Evolutionary conservation across 2,113 vertebrate species (phyloP).

Genomic region (Lota lota): DNA sequence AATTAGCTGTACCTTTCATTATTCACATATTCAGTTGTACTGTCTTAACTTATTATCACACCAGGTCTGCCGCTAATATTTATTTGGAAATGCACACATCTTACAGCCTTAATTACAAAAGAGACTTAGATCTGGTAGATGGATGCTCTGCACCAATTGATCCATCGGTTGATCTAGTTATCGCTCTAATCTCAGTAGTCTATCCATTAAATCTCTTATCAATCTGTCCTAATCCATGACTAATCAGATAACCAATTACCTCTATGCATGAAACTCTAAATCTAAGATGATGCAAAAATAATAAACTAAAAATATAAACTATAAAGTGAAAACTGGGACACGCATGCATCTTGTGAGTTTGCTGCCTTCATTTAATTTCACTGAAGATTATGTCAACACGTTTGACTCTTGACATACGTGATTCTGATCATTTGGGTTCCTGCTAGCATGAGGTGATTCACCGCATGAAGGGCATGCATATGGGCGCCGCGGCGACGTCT

Average conservation of each 20-base stretch:
- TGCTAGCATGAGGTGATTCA: too few species aligned
- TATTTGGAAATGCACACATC: conserved; percentile 70
- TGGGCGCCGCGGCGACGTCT: too few species aligned
- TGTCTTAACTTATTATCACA: conserved; percentile 75
- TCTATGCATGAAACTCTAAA: conserved; percentile 52
- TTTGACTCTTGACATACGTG: too few species aligned
- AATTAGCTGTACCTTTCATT: conserved; percentile 68
- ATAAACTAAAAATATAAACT: conserved; percentile 18
- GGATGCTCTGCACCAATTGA: conserved; percentile 44
- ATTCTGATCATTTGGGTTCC: too few species aligned
- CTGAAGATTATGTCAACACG: too few species aligned
- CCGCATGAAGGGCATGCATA: too few species aligned
- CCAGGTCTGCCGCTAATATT: conserved; percentile 61
- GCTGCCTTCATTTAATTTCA: too few species aligned
- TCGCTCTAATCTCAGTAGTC: conserved; percentile 65
- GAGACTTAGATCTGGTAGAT: conserved; percentile 50
- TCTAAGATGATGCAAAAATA: conserved; percentile 38
- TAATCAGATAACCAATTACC: conserved; percentile 67
- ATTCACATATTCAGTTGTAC: conserved; percentile 64
- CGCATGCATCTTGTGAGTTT: too few species aligned
- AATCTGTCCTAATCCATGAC: conserved; percentile 59
- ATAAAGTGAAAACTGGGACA: too few species aligned
- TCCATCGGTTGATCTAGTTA: conserved; percentile 64
- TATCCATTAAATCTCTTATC: conserved; percentile 62
- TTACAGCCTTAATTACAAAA: conserved; percentile 73